These are phyloP conservation scores for Sinosuthora webbiana DNA, from an alignment of 2,113 vertebrate genomes.

Conservation along the genomic window DNA sequence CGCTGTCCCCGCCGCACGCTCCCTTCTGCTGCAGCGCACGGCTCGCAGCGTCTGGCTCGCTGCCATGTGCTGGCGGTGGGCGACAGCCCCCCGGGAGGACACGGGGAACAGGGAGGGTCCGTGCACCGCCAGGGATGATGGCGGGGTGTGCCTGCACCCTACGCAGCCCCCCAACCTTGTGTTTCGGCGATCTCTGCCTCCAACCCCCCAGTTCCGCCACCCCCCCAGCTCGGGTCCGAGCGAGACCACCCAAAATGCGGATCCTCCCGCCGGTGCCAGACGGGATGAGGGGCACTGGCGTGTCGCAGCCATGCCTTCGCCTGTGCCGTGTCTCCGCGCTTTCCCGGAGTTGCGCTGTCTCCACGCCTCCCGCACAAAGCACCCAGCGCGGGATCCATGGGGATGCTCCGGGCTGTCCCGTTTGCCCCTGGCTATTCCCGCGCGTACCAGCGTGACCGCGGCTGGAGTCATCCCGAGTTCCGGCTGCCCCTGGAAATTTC, in stretches of 20 bases:
- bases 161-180: fast-evolving
- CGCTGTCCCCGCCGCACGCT: neutral
- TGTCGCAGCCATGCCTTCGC: neutral
- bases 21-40: neutral
- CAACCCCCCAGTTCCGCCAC: fast-evolving
- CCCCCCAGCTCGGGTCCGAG: neutral
- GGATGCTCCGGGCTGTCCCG: neutral
- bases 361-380: neutral
- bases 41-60: neutral
- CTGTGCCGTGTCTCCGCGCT: fast-evolving
- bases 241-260: neutral
- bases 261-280: neutral
- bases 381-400: neutral
- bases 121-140: fast-evolving
- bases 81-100: neutral
- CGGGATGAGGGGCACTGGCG: neutral
- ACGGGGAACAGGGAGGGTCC: neutral
- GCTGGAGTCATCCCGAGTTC: neutral
- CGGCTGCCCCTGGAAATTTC: neutral
- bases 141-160: neutral
- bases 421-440: neutral
- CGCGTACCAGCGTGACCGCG: neutral
- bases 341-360: neutral
- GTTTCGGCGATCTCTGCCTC: neutral
- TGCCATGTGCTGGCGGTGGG: neutral